These are phyloP conservation scores for Lysandra bellargus DNA, from an alignment of 2,888 invertebrate species.

Conservation along the genomic window DNA sequence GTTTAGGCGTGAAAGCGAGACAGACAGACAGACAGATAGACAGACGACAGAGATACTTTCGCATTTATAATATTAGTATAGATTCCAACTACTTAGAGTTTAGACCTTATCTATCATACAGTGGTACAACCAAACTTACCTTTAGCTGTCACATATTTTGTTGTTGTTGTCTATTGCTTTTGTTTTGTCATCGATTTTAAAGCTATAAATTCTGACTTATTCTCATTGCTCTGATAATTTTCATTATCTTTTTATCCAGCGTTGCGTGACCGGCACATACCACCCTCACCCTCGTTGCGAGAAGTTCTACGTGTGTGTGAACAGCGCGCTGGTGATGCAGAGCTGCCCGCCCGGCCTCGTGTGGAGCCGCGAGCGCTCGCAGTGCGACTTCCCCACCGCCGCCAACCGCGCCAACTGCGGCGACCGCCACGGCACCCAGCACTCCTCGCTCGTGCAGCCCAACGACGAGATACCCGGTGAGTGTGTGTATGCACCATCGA, in stretches of 20 bases:
- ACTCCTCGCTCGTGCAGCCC: constrained; percentile 50
- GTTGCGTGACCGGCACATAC: constrained; percentile 87
- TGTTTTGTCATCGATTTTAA: too few relatives aligned
- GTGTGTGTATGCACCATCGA: constrained; percentile 11
- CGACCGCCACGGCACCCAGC: constrained; percentile 56
- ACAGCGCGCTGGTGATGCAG: constrained; percentile 84
- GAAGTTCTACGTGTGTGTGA: constrained; percentile 89
- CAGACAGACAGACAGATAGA: too few relatives aligned
- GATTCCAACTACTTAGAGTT: too few relatives aligned
- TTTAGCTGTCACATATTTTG: too few relatives aligned
- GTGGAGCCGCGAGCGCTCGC: constrained; percentile 83
- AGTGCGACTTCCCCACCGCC: constrained; percentile 88
- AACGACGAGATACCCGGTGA: constrained; percentile 50
- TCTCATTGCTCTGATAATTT: too few relatives aligned
- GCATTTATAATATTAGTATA: too few relatives aligned
- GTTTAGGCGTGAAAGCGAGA: too few relatives aligned
- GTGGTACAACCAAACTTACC: too few relatives aligned
- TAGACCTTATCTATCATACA: too few relatives aligned
- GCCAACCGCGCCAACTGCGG: constrained; percentile 84
- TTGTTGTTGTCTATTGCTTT: too few relatives aligned
- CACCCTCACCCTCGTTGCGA: constrained; percentile 87
- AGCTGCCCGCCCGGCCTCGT: constrained; percentile 88
- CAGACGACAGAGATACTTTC: too few relatives aligned
- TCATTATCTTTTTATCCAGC: constrained; percentile 46
- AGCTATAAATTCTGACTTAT: too few relatives aligned